These are phyloP conservation scores for Tridacna crocea DNA, from an alignment of 2,888 invertebrate genomes.

Conservation along the genomic window DNA sequence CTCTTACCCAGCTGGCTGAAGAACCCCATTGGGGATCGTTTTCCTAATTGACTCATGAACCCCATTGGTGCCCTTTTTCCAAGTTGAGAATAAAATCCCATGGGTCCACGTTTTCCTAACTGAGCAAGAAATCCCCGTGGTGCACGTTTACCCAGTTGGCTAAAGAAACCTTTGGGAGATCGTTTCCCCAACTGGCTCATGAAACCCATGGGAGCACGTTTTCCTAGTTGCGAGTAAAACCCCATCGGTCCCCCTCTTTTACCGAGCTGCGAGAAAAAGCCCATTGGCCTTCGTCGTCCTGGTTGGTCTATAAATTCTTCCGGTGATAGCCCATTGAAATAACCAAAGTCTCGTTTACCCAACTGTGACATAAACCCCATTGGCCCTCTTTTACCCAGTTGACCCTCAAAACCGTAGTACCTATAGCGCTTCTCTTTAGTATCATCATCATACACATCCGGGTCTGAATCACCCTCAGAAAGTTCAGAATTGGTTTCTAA, in stretches of 20 bases:
- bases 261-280: constrained; percentile 38
- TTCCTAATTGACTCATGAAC: constrained; percentile 16
- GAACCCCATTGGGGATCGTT: constrained; percentile 20
- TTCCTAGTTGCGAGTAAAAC: constrained; percentile 42
- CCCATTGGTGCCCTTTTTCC: constrained; percentile 38
- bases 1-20: constrained; percentile 38
- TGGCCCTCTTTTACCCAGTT: constrained; percentile 33
- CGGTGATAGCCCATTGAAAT: constrained; percentile 30
- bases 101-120: constrained; percentile 43
- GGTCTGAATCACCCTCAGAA: background rate
- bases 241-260: constrained; percentile 54
- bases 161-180: constrained; percentile 43
- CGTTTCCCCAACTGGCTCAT: constrained; percentile 46
- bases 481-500: background rate
- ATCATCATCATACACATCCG: background rate
- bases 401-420: constrained; percentile 9
- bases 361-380: constrained; percentile 38
- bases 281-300: constrained; percentile 48
- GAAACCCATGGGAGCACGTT: constrained; percentile 48
- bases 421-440: background rate
- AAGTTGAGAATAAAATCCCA: constrained; percentile 43
- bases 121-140: constrained; percentile 38
- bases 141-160: constrained; percentile 41
- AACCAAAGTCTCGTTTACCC: constrained; percentile 36
- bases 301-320: background rate